Evolutionary conservation across 2,113 vertebrate genomes (phyloP).

Genomic region (Alectura lathami): DNA sequence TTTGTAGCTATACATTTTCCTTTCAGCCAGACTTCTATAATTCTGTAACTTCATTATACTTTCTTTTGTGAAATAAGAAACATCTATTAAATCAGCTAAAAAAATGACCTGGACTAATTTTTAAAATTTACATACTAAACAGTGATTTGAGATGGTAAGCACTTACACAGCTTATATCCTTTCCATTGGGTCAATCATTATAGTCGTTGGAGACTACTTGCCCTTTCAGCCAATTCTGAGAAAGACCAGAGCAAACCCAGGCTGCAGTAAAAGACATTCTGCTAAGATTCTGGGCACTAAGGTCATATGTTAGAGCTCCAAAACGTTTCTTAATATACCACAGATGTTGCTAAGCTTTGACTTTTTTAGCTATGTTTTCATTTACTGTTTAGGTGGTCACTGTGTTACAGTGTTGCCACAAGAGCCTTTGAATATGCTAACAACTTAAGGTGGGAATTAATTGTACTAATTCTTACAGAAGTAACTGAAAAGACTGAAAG

Average conservation of each 20-base stretch:
- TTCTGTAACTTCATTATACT: background rate
- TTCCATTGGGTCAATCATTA: background rate
- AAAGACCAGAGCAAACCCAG: slow-evolving; percentile 49
- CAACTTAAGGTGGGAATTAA: background rate
- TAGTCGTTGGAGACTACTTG: background rate
- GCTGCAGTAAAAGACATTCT: slow-evolving; percentile 37
- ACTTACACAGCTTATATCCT: background rate
- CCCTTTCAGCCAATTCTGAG: slow-evolving; percentile 32
- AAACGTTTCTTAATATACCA: slow-evolving; percentile 45
- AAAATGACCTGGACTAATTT: background rate
- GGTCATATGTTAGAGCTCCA: slow-evolving; percentile 14
- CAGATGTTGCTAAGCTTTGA: slow-evolving; percentile 59
- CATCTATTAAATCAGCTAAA: background rate
- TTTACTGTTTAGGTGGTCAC: slow-evolving; percentile 32
- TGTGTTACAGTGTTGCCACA: background rate
- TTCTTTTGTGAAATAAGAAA: background rate
- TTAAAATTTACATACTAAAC: background rate
- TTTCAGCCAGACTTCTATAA: background rate
- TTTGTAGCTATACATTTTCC: background rate
- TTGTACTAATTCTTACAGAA: background rate
- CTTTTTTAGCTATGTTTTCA: slow-evolving; percentile 8
- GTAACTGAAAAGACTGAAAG: background rate
- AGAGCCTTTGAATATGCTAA: background rate
- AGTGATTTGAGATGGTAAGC: background rate
- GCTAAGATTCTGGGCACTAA: background rate